phyloP scores from a whole-genome alignment of 2,113 vertebrate species.

The Xenopus borealis region DNA sequence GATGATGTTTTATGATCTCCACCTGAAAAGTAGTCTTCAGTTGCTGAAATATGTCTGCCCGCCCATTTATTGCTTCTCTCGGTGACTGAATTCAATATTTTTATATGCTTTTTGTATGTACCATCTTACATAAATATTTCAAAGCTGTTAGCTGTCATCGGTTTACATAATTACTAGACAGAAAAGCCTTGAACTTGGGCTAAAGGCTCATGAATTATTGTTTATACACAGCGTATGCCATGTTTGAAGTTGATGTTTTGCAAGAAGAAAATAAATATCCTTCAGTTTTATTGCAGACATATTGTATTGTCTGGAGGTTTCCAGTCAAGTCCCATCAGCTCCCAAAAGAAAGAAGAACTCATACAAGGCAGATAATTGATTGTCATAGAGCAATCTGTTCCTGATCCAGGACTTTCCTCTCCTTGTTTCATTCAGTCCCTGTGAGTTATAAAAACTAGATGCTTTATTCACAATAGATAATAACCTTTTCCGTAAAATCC shows the following conservation, averaged over 20 bases:
- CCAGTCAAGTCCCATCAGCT: conserved; percentile 9
- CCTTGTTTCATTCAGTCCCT: neutral
- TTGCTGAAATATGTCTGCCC: conserved; percentile 12
- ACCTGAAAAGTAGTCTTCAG: neutral
- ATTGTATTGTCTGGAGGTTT: conserved; percentile 31
- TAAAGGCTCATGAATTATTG: conserved; percentile 5
- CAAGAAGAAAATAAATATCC: conserved; percentile 25
- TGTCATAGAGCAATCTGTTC: conserved; percentile 2
- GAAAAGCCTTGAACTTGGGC: neutral
- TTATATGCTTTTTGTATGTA: neutral
- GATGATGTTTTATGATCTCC: conserved; percentile 16
- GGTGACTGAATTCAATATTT: neutral
- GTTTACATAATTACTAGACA: neutral
- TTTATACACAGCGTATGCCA: neutral
- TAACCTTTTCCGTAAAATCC: conserved; percentile 23
- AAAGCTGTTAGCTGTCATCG: neutral
- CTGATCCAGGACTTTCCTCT: neutral
- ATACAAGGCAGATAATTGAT: conserved; percentile 10
- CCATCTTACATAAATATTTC: neutral
- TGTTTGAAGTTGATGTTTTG: neutral
- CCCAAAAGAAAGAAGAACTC: neutral
- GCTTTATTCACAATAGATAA: neutral
- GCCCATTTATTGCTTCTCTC: conserved; percentile 19
- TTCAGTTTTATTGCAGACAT: conserved; percentile 34
- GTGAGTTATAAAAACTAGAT: neutral